phyloP scores from a whole-genome alignment of 2,113 vertebrate species.

The Morphnarchus princeps region DNA sequence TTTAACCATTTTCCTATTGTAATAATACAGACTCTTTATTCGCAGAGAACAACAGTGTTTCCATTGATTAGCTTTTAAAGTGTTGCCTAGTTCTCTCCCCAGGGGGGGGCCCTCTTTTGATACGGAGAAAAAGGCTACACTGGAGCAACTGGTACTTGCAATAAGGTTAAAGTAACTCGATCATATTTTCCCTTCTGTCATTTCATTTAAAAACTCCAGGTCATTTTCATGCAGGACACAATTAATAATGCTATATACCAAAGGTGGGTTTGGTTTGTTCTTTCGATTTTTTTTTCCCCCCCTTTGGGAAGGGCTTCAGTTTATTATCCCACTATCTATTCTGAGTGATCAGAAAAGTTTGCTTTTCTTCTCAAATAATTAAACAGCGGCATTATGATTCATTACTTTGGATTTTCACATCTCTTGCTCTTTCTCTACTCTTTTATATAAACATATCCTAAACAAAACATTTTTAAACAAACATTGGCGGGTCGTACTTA shows the following conservation, averaged over 20 bases:
- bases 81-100: not conserved
- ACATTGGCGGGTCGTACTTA: not conserved
- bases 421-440: not conserved
- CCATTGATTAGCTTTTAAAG: not conserved
- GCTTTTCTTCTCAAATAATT: not conserved
- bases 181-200: not conserved
- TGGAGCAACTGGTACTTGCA: not conserved
- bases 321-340: not conserved
- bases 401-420: not conserved
- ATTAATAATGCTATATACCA: not conserved
- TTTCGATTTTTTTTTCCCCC: not conserved
- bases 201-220: not conserved
- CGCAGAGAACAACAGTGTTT: not conserved
- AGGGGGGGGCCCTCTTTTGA: not conserved
- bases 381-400: not conserved
- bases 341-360: not conserved
- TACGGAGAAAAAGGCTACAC: rapidly evolving
- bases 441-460: not conserved
- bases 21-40: not conserved
- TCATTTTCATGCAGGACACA: not conserved
- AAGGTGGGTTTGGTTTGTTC: not conserved
- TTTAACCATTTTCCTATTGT: not conserved
- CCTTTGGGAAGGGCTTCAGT: not conserved
- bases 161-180: rapidly evolving
- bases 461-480: not conserved